Percentiles rank a stretch among this genome's conserved stretches.
Conservation (phyloP, 1,140 invertebrate genomes). For the Leptestheria dahalacensis region DNA sequence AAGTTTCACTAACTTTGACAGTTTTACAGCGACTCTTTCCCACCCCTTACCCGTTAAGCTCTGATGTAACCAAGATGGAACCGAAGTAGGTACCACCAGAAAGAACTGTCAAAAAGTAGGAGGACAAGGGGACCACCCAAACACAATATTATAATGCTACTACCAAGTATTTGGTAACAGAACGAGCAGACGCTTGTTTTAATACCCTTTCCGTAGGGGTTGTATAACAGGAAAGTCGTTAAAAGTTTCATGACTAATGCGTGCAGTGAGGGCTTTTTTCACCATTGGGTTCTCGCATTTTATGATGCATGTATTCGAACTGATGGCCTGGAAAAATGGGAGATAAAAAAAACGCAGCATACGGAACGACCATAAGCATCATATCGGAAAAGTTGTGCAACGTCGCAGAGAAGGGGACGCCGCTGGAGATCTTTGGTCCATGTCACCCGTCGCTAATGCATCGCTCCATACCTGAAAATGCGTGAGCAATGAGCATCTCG, state of each 20-base stretch:
- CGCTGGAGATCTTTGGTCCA: not conserved
- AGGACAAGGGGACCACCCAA: too few relatives aligned
- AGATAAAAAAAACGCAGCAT: not conserved
- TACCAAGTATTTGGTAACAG: too few relatives aligned
- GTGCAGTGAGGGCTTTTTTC: not conserved
- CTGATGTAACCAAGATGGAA: too few relatives aligned
- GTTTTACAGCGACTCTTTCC: too few relatives aligned
- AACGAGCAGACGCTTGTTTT: too few relatives aligned
- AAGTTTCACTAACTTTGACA: not conserved
- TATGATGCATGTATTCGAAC: not conserved
- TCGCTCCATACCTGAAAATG: not conserved
- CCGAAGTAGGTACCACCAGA: too few relatives aligned
- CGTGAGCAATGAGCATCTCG: not conserved
- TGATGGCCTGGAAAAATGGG: not conserved
- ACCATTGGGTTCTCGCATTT: not conserved
- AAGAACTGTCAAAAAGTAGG: too few relatives aligned
- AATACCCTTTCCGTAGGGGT: too few relatives aligned
- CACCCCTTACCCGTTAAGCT: too few relatives aligned
- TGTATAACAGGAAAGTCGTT: not conserved
- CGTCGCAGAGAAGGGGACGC: not conserved
- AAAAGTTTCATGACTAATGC: not conserved
- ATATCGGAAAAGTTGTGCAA: not conserved
- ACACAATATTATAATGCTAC: too few relatives aligned
- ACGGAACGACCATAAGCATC: not conserved
- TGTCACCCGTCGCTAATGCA: not conserved